Conservation (phyloP, 2,113 vertebrate genomes). For the Acinonyx jubatus region DNA sequence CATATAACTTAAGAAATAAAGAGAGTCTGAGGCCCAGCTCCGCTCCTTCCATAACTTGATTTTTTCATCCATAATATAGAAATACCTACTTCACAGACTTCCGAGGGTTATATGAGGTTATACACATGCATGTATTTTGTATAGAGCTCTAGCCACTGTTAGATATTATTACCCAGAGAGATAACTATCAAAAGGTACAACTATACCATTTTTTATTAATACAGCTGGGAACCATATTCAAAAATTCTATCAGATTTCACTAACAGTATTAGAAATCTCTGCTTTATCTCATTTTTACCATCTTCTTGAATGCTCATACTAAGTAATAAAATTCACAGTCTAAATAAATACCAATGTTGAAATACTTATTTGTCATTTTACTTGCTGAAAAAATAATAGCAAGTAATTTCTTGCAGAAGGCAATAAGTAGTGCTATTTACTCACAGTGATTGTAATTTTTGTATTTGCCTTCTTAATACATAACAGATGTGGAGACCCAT, state of each 20-base stretch:
- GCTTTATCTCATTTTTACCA: constrained; percentile 2
- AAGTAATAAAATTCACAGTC: constrained; percentile 56
- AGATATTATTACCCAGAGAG: background rate
- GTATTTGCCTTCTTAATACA: constrained; percentile 78
- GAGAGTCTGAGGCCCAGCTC: background rate
- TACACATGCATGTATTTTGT: background rate
- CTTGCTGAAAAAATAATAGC: constrained; percentile 52
- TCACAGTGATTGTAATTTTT: constrained; percentile 67
- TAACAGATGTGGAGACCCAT: constrained; percentile 80
- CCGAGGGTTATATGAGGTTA: background rate
- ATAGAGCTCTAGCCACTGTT: background rate
- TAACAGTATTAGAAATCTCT: background rate
- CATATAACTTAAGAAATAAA: background rate
- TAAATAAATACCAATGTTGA: constrained; percentile 50
- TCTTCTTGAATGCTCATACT: background rate
- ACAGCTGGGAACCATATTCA: background rate
- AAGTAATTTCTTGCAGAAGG: constrained; percentile 71
- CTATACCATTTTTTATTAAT: background rate
- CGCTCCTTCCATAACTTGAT: background rate
- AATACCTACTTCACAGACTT: constrained; percentile 12
- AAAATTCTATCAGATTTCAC: background rate
- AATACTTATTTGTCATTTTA: constrained; percentile 55
- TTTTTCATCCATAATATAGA: background rate
- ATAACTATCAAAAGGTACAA: background rate
- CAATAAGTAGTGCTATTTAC: constrained; percentile 75